A percentile compares a stretch with the other conserved stretches of the same genome.
phyloP scores from a whole-genome alignment of 1,140 invertebrate genomes.

The Zaprionus tsacasi region DNA sequence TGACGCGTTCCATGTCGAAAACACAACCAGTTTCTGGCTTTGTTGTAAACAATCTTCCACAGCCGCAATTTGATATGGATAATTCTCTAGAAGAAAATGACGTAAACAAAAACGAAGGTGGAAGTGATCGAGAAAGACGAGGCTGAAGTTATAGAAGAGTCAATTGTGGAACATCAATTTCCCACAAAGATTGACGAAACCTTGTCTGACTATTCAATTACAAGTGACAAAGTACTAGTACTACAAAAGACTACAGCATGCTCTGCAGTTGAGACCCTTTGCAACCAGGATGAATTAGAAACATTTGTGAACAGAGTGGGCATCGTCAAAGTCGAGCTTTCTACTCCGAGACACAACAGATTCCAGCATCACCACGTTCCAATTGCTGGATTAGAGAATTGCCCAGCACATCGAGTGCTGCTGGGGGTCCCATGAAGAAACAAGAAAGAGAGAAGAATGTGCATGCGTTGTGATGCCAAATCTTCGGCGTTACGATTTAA shows the following conservation, averaged over 20 bases:
- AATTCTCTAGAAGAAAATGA: conserved; percentile 17
- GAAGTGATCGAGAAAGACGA: neutral
- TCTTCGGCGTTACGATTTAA: conserved; percentile 66
- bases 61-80: conserved; percentile 16
- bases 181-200: neutral
- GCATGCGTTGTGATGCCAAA: conserved; percentile 39
- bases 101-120: conserved; percentile 5
- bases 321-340: conserved; percentile 62
- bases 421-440: too few relatives aligned
- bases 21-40: conserved; percentile 49
- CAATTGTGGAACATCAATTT: neutral
- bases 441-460: conserved; percentile 6
- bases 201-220: neutral
- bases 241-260: conserved; percentile 48
- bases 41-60: conserved; percentile 12
- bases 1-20: conserved; percentile 68
- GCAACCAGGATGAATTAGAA: conserved; percentile 8
- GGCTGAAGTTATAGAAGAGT: neutral
- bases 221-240: neutral
- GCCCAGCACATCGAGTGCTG: neutral
- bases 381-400: conserved; percentile 35
- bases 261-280: conserved; percentile 34
- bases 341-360: conserved; percentile 57
- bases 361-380: conserved; percentile 43
- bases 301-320: conserved; percentile 55